phyloP scores from a whole-genome alignment of 1,140 invertebrate genomes.

The Bombus waltoni region DNA sequence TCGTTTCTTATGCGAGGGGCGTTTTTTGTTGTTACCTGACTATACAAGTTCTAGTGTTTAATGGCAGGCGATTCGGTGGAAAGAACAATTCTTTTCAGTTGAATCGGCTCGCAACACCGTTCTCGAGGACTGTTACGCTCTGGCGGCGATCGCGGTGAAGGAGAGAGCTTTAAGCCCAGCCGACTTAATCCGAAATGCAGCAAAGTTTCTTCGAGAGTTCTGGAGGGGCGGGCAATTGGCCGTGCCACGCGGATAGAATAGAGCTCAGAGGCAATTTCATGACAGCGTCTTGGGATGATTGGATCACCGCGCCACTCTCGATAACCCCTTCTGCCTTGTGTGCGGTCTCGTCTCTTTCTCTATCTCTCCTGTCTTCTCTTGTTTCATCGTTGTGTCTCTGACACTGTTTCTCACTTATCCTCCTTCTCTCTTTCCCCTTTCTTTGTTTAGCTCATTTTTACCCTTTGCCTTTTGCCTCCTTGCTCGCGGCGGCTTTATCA shows the following conservation, averaged over 20 bases:
- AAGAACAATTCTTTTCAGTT: constrained; percentile 66
- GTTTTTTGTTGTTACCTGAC: constrained; percentile 7
- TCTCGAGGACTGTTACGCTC: constrained; percentile 58
- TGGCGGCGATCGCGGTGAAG: constrained; percentile 46
- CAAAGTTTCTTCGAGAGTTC: constrained; percentile 71
- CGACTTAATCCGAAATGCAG: constrained; percentile 75
- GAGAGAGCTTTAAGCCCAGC: constrained; percentile 61
- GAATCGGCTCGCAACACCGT: constrained; percentile 47
- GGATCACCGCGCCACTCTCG: constrained; percentile 75
- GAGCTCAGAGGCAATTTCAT: constrained; percentile 77
- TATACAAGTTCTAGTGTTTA: constrained; percentile 43
- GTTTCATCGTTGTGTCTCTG: background rate
- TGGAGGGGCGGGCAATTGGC: constrained; percentile 72
- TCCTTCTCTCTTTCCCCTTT: background rate
- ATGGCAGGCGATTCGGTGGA: constrained; percentile 56
- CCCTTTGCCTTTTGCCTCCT: constrained; percentile 36
- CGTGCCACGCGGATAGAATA: constrained; percentile 75
- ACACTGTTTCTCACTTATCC: background rate
- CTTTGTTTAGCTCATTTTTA: background rate
- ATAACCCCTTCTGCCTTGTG: constrained; percentile 69
- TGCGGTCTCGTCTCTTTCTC: constrained; percentile 26
- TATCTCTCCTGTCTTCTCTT: background rate
- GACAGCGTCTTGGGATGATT: constrained; percentile 79
- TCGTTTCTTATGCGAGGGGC: constrained; percentile 19
- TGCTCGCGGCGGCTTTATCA: constrained; percentile 61